Evolutionary conservation across 1,140 invertebrate species (phyloP).

Genomic region (Cephus cinctus): DNA sequence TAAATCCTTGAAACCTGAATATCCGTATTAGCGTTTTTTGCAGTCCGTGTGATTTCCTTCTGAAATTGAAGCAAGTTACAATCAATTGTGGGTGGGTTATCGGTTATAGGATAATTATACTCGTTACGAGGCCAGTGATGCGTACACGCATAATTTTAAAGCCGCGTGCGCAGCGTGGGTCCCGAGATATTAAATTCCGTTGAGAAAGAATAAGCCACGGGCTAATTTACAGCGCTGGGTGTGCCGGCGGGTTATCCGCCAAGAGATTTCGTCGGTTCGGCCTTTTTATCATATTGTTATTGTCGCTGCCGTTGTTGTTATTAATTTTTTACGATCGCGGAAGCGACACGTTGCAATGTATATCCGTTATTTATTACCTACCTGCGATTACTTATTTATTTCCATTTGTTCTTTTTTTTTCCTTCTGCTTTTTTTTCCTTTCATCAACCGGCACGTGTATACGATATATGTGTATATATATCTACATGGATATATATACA

Average conservation of each 20-base stretch:
- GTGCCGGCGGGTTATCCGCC: slow-evolving; percentile 28
- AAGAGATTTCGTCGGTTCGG: slow-evolving; percentile 24
- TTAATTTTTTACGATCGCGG: slow-evolving; percentile 10
- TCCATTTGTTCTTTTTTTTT: not conserved
- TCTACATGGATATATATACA: not conserved
- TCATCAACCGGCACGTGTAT: too few relatives aligned
- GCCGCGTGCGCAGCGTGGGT: slow-evolving; percentile 46
- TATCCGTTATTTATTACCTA: slow-evolving; percentile 6
- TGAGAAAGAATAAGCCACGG: slow-evolving; percentile 40
- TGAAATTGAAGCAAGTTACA: too few relatives aligned
- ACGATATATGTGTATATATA: not conserved
- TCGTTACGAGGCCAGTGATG: slow-evolving; percentile 41
- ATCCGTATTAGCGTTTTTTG: too few relatives aligned
- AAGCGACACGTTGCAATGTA: not conserved
- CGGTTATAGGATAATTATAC: slow-evolving; percentile 52
- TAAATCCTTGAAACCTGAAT: too few relatives aligned
- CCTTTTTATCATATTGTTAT: slow-evolving; percentile 14
- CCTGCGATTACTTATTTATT: slow-evolving; percentile 9
- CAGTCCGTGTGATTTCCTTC: too few relatives aligned
- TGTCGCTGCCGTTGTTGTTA: not conserved
- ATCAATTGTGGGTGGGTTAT: too few relatives aligned
- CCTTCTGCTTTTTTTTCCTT: too few relatives aligned
- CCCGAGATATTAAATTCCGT: slow-evolving; percentile 48
- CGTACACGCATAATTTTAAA: slow-evolving; percentile 41
- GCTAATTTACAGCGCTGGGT: slow-evolving; percentile 49